Conservation (phyloP, 64 coral and sea anemone genomes). For the Actinia equina region DNA sequence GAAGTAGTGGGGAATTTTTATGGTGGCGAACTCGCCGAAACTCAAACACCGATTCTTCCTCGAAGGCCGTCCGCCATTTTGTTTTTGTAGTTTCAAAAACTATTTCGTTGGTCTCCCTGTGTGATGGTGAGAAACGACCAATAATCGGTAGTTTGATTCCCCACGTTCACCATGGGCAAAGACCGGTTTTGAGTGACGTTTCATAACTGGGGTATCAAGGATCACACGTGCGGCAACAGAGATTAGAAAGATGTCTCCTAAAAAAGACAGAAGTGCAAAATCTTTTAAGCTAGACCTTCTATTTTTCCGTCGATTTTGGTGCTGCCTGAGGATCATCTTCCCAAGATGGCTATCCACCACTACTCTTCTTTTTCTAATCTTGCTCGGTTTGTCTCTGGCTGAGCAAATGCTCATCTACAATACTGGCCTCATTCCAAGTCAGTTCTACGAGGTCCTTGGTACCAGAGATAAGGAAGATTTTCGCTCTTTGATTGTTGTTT, state of each 20-base stretch:
- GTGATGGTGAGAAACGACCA: too few relatives aligned
- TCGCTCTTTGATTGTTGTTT: constrained; percentile 40
- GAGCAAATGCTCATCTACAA: constrained; percentile 93
- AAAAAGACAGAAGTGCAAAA: background rate
- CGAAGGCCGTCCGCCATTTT: too few relatives aligned
- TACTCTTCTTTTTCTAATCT: constrained; percentile 63
- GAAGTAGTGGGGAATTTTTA: too few relatives aligned
- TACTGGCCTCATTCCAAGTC: constrained; percentile 92
- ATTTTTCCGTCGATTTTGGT: constrained; percentile 75
- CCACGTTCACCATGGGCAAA: too few relatives aligned
- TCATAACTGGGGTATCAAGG: too few relatives aligned
- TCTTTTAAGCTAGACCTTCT: constrained; percentile 66
- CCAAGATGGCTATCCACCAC: constrained; percentile 61
- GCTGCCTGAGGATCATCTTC: constrained; percentile 73
- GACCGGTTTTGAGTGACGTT: too few relatives aligned
- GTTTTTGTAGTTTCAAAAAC: too few relatives aligned
- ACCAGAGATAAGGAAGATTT: constrained; percentile 68
- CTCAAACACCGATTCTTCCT: too few relatives aligned
- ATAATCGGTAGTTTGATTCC: too few relatives aligned
- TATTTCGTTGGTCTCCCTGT: too few relatives aligned
- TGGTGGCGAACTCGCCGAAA: too few relatives aligned
- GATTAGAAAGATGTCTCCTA: background rate
- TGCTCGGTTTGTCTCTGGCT: constrained; percentile 75
- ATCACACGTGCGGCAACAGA: too few relatives aligned
- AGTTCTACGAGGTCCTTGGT: constrained; percentile 79